Base-by-base conservation (phyloP, 2,888 invertebrate species). In the Criorhina ranunculi region DNA sequence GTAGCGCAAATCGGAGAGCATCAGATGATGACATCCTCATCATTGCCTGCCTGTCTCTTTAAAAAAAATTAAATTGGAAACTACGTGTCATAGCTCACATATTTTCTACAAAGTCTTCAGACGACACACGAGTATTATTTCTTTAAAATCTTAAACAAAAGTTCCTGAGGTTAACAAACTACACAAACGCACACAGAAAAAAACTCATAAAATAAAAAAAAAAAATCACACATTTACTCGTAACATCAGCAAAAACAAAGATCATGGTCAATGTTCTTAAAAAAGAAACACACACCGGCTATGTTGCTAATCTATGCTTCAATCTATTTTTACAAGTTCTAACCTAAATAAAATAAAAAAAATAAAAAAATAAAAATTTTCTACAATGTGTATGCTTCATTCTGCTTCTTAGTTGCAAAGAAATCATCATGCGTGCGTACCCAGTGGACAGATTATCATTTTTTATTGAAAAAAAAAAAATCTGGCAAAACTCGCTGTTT, bases 201-300 rank as follows among this genome's bases (percentile, higher is more conserved):
- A 24, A 4, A 1, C 24, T 24, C 24, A 24, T 24, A 29, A 49
- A 15, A 31, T 2, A 55, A 35, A 19, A 37, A 33, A 12, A 53
- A 31, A 31, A 31, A 19, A 8, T 17, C 9, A 8, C 11, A 12
- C 46, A n/a, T n/a, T 66, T 5, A 15, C 1, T 12, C 29, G 37
- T 29, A 33, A 55, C 57, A 33, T 57, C 69, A 57, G 57, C 46
- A 12, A 12, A 44, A 57, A 70, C 46, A 57, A 57, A 70, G 57
- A 57, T 70, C 57, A 70, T 70, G 69, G 69, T 57, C 69, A 70
- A 57, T 46, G 69, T 57, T 55, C 35, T 1, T 44, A 42, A 57
- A 33, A 15, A 31, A 4, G 2, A 1, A 24, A 24, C 24, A 24
- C 2, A 55, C 5, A 55, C 33, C n/a, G n/a, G 7, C 15, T 12